Conservation (phyloP, 2,888 invertebrate genomes). For the Rhingia campestris region DNA sequence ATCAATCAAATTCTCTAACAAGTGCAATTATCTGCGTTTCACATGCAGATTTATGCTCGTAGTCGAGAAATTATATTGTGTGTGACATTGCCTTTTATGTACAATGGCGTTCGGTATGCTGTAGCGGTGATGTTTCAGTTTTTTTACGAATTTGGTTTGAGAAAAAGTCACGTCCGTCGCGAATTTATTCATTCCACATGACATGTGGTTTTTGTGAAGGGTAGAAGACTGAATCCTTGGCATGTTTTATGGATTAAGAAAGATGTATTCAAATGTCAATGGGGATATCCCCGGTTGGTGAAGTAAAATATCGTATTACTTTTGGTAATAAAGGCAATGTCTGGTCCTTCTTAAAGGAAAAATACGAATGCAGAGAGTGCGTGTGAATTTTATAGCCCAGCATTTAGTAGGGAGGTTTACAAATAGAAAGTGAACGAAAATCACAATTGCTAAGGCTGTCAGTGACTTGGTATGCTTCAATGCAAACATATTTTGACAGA, state of each 20-base stretch:
- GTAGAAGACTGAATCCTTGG: conserved; percentile 4
- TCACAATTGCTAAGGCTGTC: too few relatives aligned
- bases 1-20: conserved; percentile 58
- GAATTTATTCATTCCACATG: conserved; percentile 45
- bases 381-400: neutral
- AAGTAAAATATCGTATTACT: conserved; percentile 22
- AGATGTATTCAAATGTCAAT: conserved; percentile 10
- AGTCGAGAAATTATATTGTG: conserved; percentile 38
- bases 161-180: conserved; percentile 60
- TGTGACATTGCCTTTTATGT: conserved; percentile 32
- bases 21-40: conserved; percentile 56
- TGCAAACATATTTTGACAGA: too few relatives aligned
- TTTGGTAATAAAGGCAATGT: conserved; percentile 15
- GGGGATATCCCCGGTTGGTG: neutral
- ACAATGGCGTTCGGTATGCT: neutral
- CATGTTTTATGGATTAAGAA: neutral
- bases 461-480: too few relatives aligned
- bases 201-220: conserved; percentile 1
- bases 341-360: too few relatives aligned
- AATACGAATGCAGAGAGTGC: too few relatives aligned
- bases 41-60: conserved; percentile 26
- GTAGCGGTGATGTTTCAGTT: neutral
- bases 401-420: neutral
- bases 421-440: neutral
- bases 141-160: neutral